A percentile compares a stretch with the other conserved stretches of the same genome.
Conservation (phyloP, 2,797 vertebrate genomes). For the Chiloscyllium punctatum region DNA sequence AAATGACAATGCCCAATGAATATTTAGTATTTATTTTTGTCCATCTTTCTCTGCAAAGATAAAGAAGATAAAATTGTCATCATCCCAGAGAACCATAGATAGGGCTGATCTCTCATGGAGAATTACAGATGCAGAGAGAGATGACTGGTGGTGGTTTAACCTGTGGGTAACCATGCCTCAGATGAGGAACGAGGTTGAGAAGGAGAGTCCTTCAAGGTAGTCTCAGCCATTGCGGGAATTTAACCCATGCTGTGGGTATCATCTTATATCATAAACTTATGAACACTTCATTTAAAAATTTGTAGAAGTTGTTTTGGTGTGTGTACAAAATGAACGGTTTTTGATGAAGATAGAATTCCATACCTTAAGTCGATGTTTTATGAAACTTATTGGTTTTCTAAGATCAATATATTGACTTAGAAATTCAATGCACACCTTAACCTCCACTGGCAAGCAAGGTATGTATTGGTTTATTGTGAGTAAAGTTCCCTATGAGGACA, state of each 20-base stretch:
- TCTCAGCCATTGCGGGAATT: too few relatives aligned
- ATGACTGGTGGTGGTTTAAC: too few relatives aligned
- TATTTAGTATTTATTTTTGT: conserved; percentile 49
- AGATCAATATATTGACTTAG: neutral
- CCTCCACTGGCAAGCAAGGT: neutral
- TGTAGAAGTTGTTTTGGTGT: neutral
- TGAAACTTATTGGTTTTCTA: neutral
- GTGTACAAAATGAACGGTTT: neutral
- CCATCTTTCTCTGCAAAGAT: conserved; percentile 41
- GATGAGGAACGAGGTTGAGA: too few relatives aligned
- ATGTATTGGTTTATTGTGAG: neutral
- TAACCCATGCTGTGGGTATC: too few relatives aligned
- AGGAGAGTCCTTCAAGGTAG: too few relatives aligned
- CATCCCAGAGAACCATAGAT: too few relatives aligned
- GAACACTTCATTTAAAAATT: conserved; percentile 20
- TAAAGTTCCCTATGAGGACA: neutral
- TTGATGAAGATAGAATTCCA: neutral
- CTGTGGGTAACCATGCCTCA: too few relatives aligned
- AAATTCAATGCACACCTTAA: neutral
- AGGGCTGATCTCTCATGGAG: too few relatives aligned
- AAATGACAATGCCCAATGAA: conserved; percentile 48
- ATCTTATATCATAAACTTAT: neutral
- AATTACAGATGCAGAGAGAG: too few relatives aligned
- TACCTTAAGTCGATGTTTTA: neutral
- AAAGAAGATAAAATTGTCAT: too few relatives aligned